Evolutionary conservation across 2,797 vertebrate species (phyloP).

Genomic region (Lacerta agilis): DNA sequence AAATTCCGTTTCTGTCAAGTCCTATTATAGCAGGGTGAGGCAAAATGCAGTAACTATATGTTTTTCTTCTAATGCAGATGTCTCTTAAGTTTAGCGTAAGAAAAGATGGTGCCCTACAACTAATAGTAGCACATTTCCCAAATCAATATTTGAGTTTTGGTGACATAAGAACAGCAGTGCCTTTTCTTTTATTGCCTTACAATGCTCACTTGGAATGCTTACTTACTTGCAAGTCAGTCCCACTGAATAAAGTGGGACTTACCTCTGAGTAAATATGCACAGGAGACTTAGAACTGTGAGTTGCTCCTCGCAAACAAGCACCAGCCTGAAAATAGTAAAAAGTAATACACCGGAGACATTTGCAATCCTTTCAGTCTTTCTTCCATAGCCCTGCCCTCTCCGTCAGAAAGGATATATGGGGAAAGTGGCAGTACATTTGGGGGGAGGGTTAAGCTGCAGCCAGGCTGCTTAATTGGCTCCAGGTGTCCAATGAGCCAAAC

Average conservation of each 20-base stretch:
- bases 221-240: neutral
- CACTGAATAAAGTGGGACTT: neutral
- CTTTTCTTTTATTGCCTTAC: slow-evolving; percentile 20
- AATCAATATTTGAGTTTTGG: neutral
- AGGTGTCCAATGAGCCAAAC: slow-evolving; percentile 26
- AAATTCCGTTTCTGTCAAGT: neutral
- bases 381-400: slow-evolving; percentile 12
- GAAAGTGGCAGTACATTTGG: neutral
- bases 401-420: slow-evolving; percentile 1
- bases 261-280: neutral
- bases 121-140: neutral
- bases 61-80: neutral
- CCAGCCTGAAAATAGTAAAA: slow-evolving; percentile 40
- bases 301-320: slow-evolving; percentile 44
- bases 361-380: neutral
- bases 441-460: neutral
- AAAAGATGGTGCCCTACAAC: neutral
- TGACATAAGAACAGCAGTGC: neutral
- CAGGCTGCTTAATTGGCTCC: slow-evolving; percentile 17
- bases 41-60: neutral
- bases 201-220: neutral
- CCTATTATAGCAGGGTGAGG: neutral
- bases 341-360: slow-evolving; percentile 4
- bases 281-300: neutral
- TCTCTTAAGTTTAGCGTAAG: too few species aligned